phyloP scores from a whole-genome alignment of 1,140 invertebrate genomes.

The Eueides isabella region DNA sequence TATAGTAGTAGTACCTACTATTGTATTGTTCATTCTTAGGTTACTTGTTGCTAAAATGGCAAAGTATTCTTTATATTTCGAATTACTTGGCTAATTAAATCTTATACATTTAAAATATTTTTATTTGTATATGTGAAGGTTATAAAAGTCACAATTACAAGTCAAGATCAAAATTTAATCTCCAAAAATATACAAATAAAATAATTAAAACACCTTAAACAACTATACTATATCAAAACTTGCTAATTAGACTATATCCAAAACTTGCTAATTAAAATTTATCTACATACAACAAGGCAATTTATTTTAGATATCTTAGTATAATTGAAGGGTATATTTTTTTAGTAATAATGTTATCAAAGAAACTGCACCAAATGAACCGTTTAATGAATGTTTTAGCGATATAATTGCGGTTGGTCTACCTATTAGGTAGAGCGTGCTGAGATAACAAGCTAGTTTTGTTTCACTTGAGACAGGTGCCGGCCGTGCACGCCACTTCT shows the following conservation, averaged over 20 bases:
- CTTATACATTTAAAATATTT: too few relatives aligned
- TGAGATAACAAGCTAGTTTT: slow-evolving; percentile 3
- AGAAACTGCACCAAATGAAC: not conserved
- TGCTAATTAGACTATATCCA: not conserved
- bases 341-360: not conserved
- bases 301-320: not conserved
- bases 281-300: not conserved
- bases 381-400: not conserved
- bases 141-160: too few relatives aligned
- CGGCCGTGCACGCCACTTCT: slow-evolving; percentile 5
- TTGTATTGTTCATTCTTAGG: too few relatives aligned
- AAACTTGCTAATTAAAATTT: not conserved
- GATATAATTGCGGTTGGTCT: not conserved
- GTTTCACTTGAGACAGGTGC: slow-evolving; percentile 5
- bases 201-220: too few relatives aligned
- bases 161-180: too few relatives aligned
- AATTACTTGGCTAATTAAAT: too few relatives aligned
- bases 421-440: not conserved
- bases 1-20: too few relatives aligned
- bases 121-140: too few relatives aligned
- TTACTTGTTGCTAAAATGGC: too few relatives aligned
- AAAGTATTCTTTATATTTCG: too few relatives aligned
- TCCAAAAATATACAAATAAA: too few relatives aligned
- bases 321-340: not conserved
- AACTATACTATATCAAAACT: too few relatives aligned